phyloP scores from a whole-genome alignment of 2,888 invertebrate species.

The Plebejus anna region DNA sequence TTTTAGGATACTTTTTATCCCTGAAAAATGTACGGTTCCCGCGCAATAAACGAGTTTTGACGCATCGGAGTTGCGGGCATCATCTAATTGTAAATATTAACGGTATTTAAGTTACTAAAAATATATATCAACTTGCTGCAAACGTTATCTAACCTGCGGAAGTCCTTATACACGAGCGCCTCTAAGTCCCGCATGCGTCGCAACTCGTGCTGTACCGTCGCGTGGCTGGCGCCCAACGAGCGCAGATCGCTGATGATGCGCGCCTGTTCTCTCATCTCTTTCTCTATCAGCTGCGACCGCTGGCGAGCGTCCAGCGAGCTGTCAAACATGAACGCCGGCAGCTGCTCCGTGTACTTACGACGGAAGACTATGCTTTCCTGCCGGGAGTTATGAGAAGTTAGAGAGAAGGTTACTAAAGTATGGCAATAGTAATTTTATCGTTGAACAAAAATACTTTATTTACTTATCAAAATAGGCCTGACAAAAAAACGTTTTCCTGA shows the following conservation, averaged over 20 bases:
- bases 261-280: slow-evolving; percentile 98
- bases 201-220: slow-evolving; percentile 95
- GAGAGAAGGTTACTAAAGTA: neutral
- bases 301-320: slow-evolving; percentile 88
- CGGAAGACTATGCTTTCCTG: slow-evolving; percentile 85
- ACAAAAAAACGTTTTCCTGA: too few species aligned
- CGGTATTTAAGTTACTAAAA: too few species aligned
- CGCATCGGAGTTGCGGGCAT: too few species aligned
- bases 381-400: neutral
- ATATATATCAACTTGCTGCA: neutral
- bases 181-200: slow-evolving; percentile 95
- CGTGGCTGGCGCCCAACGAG: slow-evolving; percentile 91
- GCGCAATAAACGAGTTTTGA: too few species aligned
- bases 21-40: too few species aligned
- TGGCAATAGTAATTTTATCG: too few species aligned
- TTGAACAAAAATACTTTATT: too few species aligned
- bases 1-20: too few species aligned
- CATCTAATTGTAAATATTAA: too few species aligned
- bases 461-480: too few species aligned
- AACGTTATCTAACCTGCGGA: slow-evolving; percentile 80
- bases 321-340: slow-evolving; percentile 92
- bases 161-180: slow-evolving; percentile 95
- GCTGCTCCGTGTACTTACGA: slow-evolving; percentile 84
- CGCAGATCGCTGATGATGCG: slow-evolving; percentile 96
- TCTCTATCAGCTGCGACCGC: slow-evolving; percentile 95